Conservation (phyloP, 2,113 vertebrate species). For the Candoia aspera region DNA sequence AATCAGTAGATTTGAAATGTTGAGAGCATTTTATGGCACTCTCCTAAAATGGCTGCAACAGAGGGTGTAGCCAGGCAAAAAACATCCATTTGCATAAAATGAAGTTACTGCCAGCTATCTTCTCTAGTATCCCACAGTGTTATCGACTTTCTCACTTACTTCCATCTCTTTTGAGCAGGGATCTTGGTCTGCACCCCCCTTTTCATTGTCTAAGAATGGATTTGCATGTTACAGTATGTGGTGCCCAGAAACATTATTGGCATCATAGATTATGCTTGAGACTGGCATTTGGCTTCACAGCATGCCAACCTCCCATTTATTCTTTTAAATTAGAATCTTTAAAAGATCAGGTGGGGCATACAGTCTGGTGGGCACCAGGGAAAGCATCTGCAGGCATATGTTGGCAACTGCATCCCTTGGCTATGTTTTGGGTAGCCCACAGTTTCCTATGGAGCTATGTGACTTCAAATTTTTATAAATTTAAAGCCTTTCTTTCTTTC, state of each 20-base stretch:
- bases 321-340: neutral
- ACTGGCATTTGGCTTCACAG: neutral
- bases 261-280: neutral
- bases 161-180: neutral
- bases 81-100: neutral
- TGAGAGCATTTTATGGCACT: neutral
- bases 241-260: neutral
- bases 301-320: neutral
- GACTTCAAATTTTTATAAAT: neutral
- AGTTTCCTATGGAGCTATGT: neutral
- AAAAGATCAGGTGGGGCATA: neutral
- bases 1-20: neutral
- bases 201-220: neutral
- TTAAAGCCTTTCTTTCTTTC: neutral
- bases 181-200: neutral
- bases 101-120: neutral
- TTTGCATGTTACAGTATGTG: neutral
- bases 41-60: neutral
- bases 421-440: neutral
- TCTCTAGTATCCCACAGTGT: neutral
- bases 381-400: neutral
- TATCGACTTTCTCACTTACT: neutral
- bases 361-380: neutral
- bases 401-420: neutral
- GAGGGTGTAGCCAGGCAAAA: neutral